Base-by-base conservation (phyloP, 2,113 vertebrate species). In the Poicephalus meyeri region DNA sequence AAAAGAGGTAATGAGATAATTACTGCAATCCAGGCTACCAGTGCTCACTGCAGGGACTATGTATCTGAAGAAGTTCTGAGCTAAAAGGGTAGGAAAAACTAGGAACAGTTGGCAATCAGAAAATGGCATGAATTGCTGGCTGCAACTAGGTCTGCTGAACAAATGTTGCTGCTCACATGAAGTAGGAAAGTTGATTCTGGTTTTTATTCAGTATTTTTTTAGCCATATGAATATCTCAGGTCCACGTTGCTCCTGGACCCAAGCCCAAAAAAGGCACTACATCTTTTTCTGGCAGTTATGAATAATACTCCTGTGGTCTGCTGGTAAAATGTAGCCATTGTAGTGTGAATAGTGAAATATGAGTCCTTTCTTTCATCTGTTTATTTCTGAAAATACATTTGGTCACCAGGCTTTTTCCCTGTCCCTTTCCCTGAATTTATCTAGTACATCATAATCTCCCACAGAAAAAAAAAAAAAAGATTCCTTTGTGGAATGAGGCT, bases 331-430 rank as follows among this genome's bases (percentile, higher is more conserved):
- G 52, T 26, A 56, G 72, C 31, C 19, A 31, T 35, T 64, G 6
- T 6, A 76, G 35, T 16, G 63, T 66, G 17, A 84, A 28, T 33
- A 87, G 74, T 35, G 83, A 93, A 65, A 86, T 41, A 37, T 7
- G 28, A 80, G 39, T 64, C 28, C 39, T 47, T 68, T 55, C 33
- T 88, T 88, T 74, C 39, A 50, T 25, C 26, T 86, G 37, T 79
- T 93, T 96, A 95, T 94, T 93, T 96, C 74, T 93, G 80, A 61
- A 89, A 87, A 88, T 4, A 9, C n/a, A 63, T 94, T 87, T 91
- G 73, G 42, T 85, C 52, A 50, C 49, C 29, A 21, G 11, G 26
- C 24, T 82, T 91, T 46, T 31, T 11, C 60, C 15, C 53, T 46
- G 37, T 58, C 29, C 35, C 35, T 66, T 88, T 55, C 46, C 20